Percentiles rank a stretch among this genome's conserved stretches.
phyloP scores from a whole-genome alignment of 2,797 vertebrate species.

The Notamacropus eugenii region DNA sequence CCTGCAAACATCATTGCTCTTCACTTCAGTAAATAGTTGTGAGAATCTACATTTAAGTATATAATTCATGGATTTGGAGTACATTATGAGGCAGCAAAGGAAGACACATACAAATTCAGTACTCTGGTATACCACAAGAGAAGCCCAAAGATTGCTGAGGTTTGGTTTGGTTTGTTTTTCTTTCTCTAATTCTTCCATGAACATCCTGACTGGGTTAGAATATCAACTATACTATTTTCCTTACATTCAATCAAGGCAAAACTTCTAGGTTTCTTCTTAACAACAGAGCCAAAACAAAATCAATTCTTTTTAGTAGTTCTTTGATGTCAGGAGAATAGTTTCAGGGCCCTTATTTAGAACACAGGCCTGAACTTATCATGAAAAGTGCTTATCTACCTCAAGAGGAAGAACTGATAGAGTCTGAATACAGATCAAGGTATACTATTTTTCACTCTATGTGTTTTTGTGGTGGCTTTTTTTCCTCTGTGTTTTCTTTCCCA shows the following conservation, averaged over 20 bases:
- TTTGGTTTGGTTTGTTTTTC: constrained; percentile 8
- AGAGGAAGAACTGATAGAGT: not conserved
- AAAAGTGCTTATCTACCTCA: not conserved
- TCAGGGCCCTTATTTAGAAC: constrained; percentile 27
- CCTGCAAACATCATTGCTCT: not conserved
- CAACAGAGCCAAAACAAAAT: constrained; percentile 52
- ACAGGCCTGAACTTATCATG: not conserved
- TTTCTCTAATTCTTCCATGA: constrained; percentile 33
- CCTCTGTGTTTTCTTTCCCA: not conserved
- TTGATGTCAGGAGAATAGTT: constrained; percentile 36
- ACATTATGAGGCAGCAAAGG: constrained; percentile 20
- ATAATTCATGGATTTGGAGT: constrained; percentile 22
- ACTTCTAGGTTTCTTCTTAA: constrained; percentile 49
- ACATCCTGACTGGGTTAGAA: constrained; percentile 43
- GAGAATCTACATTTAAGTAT: constrained; percentile 20
- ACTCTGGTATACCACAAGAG: constrained; percentile 47
- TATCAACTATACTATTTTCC: constrained; percentile 29
- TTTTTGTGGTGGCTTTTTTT: not conserved
- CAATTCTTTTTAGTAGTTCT: constrained; percentile 48
- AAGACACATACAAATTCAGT: constrained; percentile 56
- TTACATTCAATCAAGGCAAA: constrained; percentile 58
- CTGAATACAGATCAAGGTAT: not conserved
- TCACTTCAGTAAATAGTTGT: constrained; percentile 29
- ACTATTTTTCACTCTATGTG: not conserved
- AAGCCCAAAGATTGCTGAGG: constrained; percentile 26